These are phyloP conservation scores for Chaitophorus viminalis DNA, from an alignment of 2,888 invertebrate species.

Conservation along the genomic window DNA sequence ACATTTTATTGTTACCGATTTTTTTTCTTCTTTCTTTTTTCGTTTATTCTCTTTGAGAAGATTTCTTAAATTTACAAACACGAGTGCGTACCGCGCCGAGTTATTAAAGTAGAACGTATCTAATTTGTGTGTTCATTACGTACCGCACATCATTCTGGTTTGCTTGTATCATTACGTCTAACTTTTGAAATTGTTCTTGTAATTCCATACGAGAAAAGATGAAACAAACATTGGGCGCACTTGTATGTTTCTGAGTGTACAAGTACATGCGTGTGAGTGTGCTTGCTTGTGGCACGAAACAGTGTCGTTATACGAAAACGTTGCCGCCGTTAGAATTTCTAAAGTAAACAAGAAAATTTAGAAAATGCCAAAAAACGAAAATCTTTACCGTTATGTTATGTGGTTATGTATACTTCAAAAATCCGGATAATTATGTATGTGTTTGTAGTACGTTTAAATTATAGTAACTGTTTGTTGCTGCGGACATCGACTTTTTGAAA, in stretches of 20 bases:
- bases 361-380: neutral
- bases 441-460: too few relatives aligned
- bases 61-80: neutral
- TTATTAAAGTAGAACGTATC: neutral
- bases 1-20: neutral
- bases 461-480: too few relatives aligned
- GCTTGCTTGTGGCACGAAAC: neutral
- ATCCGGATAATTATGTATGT: too few relatives aligned
- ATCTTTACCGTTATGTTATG: neutral
- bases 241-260: neutral
- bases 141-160: neutral
- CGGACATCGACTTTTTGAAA: too few relatives aligned
- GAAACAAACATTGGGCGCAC: neutral
- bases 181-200: conserved; percentile 18
- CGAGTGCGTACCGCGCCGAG: neutral
- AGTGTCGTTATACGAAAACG: neutral
- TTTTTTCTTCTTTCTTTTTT: neutral
- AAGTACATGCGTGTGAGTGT: neutral
- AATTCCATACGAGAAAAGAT: neutral
- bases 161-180: neutral
- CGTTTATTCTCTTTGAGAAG: neutral
- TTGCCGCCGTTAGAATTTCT: neutral
- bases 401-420: too few relatives aligned
- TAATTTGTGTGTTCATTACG: conserved; percentile 8
- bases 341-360: neutral